Evolutionary conservation across 1,140 invertebrate genomes (phyloP).

Genomic region (Lepeophtheirus salmonis): DNA sequence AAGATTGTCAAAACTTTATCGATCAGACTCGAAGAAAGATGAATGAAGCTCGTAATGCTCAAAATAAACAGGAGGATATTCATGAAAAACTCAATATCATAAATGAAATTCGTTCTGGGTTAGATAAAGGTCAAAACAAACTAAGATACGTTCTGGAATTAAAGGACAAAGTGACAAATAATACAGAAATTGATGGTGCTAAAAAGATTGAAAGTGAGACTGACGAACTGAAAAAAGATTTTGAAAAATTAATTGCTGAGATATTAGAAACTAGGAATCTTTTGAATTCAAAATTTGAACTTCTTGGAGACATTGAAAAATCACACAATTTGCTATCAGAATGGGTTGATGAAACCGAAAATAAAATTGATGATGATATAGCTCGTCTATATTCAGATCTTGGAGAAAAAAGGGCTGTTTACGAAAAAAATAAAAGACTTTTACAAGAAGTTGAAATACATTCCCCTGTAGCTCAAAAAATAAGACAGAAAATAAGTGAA

Average conservation of each 20-base stretch:
- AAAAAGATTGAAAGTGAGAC: constrained; percentile 72
- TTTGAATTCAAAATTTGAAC: constrained; percentile 43
- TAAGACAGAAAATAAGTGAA: constrained; percentile 25
- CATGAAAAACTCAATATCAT: constrained; percentile 61
- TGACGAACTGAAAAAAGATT: constrained; percentile 62
- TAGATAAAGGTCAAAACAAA: constrained; percentile 79
- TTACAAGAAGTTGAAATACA: constrained; percentile 55
- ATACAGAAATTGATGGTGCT: constrained; percentile 64
- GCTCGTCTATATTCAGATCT: constrained; percentile 52
- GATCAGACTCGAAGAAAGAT: constrained; percentile 60
- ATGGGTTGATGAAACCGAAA: constrained; percentile 65
- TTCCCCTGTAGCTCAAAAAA: constrained; percentile 43
- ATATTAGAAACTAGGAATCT: constrained; percentile 54
- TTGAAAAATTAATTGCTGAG: constrained; percentile 59
- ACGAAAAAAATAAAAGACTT: constrained; percentile 27
- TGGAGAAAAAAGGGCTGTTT: constrained; percentile 9
- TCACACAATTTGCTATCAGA: constrained; percentile 30
- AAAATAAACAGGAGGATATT: constrained; percentile 53
- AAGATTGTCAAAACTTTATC: constrained; percentile 78
- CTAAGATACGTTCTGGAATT: constrained; percentile 61
- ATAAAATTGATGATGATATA: constrained; percentile 43
- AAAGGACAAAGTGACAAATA: constrained; percentile 76
- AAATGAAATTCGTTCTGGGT: constrained; percentile 56
- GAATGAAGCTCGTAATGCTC: constrained; percentile 41
- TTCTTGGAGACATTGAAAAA: constrained; percentile 67